These are phyloP conservation scores for Mustelus asterias DNA, from an alignment of 2,113 vertebrate genomes.

Conservation along the genomic window DNA sequence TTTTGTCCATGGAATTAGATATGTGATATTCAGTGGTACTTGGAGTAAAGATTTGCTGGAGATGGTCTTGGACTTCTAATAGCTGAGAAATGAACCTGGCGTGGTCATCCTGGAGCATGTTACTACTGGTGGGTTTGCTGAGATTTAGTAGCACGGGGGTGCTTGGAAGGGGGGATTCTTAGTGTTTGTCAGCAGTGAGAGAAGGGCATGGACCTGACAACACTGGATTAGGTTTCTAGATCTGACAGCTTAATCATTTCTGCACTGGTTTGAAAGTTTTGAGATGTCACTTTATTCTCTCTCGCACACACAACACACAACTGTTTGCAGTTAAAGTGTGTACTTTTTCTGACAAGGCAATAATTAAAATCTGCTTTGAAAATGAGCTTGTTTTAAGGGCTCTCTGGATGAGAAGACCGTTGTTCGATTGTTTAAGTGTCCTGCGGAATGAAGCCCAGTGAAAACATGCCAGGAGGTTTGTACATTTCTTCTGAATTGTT, in stretches of 20 bases:
- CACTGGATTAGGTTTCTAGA: background rate
- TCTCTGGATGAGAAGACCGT: background rate
- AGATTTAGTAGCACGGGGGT: background rate
- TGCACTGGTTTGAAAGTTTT: background rate
- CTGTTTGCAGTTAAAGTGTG: background rate
- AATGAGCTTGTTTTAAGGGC: background rate
- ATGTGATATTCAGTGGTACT: background rate
- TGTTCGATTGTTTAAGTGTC: background rate
- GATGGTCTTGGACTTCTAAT: background rate
- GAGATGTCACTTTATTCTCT: background rate
- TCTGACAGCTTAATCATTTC: background rate
- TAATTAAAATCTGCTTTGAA: background rate
- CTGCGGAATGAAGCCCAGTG: background rate
- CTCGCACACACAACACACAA: background rate
- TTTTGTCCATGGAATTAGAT: background rate
- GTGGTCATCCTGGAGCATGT: background rate
- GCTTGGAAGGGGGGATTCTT: background rate
- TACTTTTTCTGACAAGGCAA: background rate
- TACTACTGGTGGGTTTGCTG: background rate
- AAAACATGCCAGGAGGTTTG: background rate
- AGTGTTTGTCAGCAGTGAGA: background rate
- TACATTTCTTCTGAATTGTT: background rate
- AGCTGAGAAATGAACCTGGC: background rate
- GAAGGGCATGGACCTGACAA: background rate
- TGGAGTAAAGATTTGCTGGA: background rate